These are phyloP conservation scores for Propithecus deckenii DNA, from an alignment of 2,797 vertebrate species.

Conservation along the genomic window DNA sequence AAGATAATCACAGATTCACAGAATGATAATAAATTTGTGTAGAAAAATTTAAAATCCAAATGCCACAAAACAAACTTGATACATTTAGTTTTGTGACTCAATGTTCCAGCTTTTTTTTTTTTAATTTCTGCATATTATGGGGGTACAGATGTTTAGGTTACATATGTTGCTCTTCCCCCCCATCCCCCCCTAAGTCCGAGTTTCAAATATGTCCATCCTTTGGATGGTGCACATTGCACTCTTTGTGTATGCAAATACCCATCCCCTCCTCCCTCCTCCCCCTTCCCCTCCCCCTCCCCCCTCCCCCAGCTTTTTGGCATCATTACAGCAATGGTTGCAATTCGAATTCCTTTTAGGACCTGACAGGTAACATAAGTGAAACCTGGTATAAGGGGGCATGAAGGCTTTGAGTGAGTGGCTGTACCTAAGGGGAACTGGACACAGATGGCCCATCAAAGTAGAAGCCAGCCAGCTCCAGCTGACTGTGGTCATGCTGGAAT, in stretches of 20 bases:
- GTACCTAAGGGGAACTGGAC: not conserved
- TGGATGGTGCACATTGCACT: too few species aligned
- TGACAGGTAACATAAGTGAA: not conserved
- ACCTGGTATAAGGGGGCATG: accelerated
- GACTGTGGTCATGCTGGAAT: accelerated
- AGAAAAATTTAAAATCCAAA: not conserved
- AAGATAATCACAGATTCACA: not conserved
- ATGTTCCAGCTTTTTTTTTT: not conserved
- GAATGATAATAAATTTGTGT: not conserved
- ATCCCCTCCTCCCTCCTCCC: too few species aligned
- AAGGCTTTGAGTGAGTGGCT: accelerated
- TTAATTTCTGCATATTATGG: too few species aligned
- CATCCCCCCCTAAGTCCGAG: too few species aligned
- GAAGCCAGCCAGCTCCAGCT: not conserved
- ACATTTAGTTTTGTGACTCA: not conserved
- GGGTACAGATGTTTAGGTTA: too few species aligned
- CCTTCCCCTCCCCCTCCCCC: too few species aligned
- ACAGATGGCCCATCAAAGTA: not conserved
- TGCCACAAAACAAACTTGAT: not conserved
- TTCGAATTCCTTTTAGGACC: not conserved
- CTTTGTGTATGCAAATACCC: too few species aligned
- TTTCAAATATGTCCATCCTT: too few species aligned
- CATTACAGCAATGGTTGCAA: not conserved
- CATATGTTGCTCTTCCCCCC: too few species aligned
- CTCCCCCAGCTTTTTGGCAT: not conserved